A percentile compares a stretch with the other conserved stretches of the same genome.
These are phyloP conservation scores for Sycophila texana DNA, from an alignment of 2,888 invertebrate genomes.

Conservation along the genomic window DNA sequence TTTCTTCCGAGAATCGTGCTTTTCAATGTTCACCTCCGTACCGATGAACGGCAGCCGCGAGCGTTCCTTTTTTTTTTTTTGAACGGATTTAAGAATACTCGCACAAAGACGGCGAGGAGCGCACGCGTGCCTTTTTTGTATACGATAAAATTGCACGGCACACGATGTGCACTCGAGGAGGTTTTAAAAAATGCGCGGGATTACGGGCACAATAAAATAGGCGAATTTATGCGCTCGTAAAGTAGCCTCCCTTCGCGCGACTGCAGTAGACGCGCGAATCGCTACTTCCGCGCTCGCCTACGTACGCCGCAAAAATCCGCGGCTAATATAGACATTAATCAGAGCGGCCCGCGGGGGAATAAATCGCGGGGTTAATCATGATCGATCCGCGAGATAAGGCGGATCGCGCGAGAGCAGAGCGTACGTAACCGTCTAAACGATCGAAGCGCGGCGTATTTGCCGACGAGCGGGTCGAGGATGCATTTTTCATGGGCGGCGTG, in stretches of 20 bases:
- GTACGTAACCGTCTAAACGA: conserved; percentile 45
- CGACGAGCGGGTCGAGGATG: conserved; percentile 12
- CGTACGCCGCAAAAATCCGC: conserved; percentile 17
- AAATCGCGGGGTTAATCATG: conserved; percentile 44
- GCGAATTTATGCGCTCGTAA: neutral
- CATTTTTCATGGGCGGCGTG: conserved; percentile 35
- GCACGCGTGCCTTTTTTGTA: too few relatives aligned
- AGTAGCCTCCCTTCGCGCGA: conserved; percentile 9
- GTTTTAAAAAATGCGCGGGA: too few relatives aligned
- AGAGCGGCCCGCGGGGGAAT: conserved; percentile 27
- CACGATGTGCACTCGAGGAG: too few relatives aligned
- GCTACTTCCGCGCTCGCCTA: neutral
- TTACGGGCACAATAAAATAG: neutral
- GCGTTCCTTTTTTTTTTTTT: too few relatives aligned
- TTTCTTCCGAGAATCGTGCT: too few relatives aligned
- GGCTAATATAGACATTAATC: conserved; percentile 51
- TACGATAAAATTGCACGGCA: too few relatives aligned
- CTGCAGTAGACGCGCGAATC: neutral
- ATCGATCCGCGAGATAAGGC: conserved; percentile 42
- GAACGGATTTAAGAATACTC: too few relatives aligned
- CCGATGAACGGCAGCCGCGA: too few relatives aligned
- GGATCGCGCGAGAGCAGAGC: conserved; percentile 22
- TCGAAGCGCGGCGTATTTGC: conserved; percentile 36
- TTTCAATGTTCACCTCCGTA: too few relatives aligned
- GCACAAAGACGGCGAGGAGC: too few relatives aligned